These are phyloP conservation scores for Crioceris asparagi DNA, from an alignment of 2,888 invertebrate species.

Conservation along the genomic window DNA sequence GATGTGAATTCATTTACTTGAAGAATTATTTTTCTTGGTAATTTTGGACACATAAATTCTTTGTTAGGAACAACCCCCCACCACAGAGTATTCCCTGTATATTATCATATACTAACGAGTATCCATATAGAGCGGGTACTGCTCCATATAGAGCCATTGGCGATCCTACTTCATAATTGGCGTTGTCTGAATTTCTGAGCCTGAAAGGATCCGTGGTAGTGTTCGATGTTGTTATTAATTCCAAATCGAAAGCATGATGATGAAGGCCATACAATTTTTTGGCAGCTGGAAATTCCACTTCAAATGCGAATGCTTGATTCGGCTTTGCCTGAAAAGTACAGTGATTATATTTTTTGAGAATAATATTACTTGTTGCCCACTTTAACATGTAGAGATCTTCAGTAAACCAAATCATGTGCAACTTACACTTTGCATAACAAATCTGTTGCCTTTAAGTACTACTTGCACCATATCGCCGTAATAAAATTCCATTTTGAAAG, in stretches of 20 bases:
- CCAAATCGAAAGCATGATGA: conserved; percentile 83
- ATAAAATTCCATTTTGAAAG: no score
- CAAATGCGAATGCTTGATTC: conserved; percentile 21
- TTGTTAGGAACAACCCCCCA: neutral
- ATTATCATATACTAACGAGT: conserved; percentile 48
- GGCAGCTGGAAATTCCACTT: conserved; percentile 16
- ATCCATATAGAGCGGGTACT: conserved; percentile 83
- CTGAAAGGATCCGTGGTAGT: conserved; percentile 73
- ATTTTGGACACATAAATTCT: neutral
- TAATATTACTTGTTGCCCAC: neutral
- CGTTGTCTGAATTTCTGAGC: conserved; percentile 73
- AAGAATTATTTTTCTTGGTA: no score
- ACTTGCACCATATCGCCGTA: no score
- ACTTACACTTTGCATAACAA: neutral
- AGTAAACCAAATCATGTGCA: neutral
- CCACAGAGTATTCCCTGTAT: neutral
- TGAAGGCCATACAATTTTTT: conserved; percentile 48
- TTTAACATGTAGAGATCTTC: neutral
- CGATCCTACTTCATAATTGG: conserved; percentile 78
- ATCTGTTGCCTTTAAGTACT: no score
- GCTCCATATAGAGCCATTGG: conserved; percentile 55
- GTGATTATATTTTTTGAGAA: neutral
- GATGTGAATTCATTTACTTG: no score
- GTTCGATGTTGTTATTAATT: conserved; percentile 64
- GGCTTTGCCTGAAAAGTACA: conserved; percentile 15